Conservation (phyloP, 2,797 vertebrate species). For the Percopsis omiscomaycus region DNA sequence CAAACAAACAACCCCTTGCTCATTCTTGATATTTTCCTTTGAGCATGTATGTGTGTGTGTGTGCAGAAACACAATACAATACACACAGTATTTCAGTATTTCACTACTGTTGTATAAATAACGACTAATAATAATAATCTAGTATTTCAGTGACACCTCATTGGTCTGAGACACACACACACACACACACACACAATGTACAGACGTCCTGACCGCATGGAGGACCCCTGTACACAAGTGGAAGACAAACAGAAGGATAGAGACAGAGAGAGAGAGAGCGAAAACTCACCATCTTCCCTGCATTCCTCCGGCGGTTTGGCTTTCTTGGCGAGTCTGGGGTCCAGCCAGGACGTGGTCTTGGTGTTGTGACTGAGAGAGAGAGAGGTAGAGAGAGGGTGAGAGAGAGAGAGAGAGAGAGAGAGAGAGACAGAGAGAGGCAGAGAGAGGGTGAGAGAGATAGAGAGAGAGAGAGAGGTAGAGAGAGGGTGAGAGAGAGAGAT, state of each 20-base stretch:
- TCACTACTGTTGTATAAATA: too few species aligned
- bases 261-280: conserved; percentile 41
- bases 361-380: conserved; percentile 91
- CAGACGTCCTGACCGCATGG: not conserved
- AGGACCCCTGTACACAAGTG: not conserved
- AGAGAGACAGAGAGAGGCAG: conserved; percentile 40
- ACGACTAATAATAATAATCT: too few species aligned
- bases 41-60: too few species aligned
- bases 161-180: not conserved
- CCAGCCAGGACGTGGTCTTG: conserved; percentile 99
- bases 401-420: conserved; percentile 62
- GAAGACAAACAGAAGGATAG: conserved; percentile 5
- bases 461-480: conserved; percentile 47
- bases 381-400: conserved; percentile 53
- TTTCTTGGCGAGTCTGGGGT: conserved; percentile 98
- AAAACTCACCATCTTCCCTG: conserved; percentile 96
- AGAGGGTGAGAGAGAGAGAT: conserved; percentile 57
- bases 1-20: not conserved
- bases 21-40: too few species aligned
- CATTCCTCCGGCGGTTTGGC: conserved; percentile 98
- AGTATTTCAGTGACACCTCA: too few species aligned
- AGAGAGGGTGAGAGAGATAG: conserved; percentile 57
- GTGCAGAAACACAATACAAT: not conserved
- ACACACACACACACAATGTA: not conserved
- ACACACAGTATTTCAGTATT: too few species aligned